Conservation (phyloP, 2,888 invertebrate species). For the Choreutis nemorana region DNA sequence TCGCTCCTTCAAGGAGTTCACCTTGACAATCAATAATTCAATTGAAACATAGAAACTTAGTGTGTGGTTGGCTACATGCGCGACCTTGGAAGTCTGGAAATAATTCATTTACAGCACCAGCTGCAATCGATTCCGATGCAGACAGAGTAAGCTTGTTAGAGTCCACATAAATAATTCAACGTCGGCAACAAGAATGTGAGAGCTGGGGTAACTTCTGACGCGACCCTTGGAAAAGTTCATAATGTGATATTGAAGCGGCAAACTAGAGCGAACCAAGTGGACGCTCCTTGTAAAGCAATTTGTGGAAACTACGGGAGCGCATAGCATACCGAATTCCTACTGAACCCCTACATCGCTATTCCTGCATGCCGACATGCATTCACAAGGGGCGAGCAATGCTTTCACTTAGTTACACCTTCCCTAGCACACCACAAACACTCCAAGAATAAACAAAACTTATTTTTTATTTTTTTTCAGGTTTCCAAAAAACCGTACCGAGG, state of each 20-base stretch:
- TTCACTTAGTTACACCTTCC: conserved; percentile 7
- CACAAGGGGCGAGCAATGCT: conserved; percentile 15
- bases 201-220: conserved; percentile 8
- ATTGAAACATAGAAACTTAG: conserved; percentile 17
- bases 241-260: conserved; percentile 33
- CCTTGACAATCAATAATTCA: conserved; percentile 21
- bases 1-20: conserved; percentile 15
- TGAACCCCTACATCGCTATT: conserved; percentile 16
- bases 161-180: conserved; percentile 36
- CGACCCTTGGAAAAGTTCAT: conserved; percentile 32
- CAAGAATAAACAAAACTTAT: conserved; percentile 15
- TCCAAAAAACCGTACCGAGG: conserved; percentile 12
- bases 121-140: conserved; percentile 28
- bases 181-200: conserved; percentile 13
- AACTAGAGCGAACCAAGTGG: conserved; percentile 19
- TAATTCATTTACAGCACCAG: conserved; percentile 30
- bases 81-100: conserved; percentile 28
- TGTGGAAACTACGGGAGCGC: conserved; percentile 24
- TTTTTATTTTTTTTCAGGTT: conserved; percentile 25
- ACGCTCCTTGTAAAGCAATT: conserved; percentile 24
- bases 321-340: conserved; percentile 30
- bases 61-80: conserved; percentile 16
- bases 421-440: conserved; percentile 11
- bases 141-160: conserved; percentile 25
- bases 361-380: conserved; percentile 22